Evolutionary conservation across 2,888 invertebrate species (phyloP), one percentile per base, ranked within the genome.

Genomic region (Trissolcus brochymenae): DNA sequence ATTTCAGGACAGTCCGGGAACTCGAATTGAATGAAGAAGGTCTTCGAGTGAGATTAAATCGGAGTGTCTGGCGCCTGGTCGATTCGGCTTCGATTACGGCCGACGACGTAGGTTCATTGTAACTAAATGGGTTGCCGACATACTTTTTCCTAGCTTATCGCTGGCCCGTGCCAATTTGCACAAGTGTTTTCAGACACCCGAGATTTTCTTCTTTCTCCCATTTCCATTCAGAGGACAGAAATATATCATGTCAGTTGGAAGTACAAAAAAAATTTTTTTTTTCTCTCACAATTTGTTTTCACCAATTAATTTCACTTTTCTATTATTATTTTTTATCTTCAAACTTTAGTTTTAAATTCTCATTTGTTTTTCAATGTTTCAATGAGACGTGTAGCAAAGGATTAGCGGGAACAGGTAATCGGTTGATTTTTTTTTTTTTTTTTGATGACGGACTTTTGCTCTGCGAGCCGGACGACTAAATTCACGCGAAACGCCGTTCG

Each of bases 31-130:
- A 75, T 77, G 77, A 72, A 72, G 77, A 71, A 77, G 74, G 67
- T 77, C 72, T 79, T 16, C 59, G 75, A 75, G 75, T 70, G 68
- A 80, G 81, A 81, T 81, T 81, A 79, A 80, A 78, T 80, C 76
- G 73, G 59, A 74, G 71, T 17, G 65, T 57, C 68, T 73, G 57
- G 68, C 73, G 60, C 64, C 62, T 40, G 65, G 73, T 70, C 66
- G 73, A 68, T 54, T 61, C 65, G 57, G 54, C 70, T 81, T 81
- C 79, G 79, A 82, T 82, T 81, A 82, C 80, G 78, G 62, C 57
- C 59, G 61, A 65, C 78, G 67, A 77, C 76, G 78, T 77, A 75
- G 81, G 80, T 82, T 81, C 79, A 77, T 81, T 80, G 76, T 74
- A 76, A 81, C 77, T 79, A 77, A 81, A 76, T 71, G 74, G 61